Evolutionary conservation across 2,113 vertebrate genomes (phyloP).

Genomic region (Amia ocellicauda): DNA sequence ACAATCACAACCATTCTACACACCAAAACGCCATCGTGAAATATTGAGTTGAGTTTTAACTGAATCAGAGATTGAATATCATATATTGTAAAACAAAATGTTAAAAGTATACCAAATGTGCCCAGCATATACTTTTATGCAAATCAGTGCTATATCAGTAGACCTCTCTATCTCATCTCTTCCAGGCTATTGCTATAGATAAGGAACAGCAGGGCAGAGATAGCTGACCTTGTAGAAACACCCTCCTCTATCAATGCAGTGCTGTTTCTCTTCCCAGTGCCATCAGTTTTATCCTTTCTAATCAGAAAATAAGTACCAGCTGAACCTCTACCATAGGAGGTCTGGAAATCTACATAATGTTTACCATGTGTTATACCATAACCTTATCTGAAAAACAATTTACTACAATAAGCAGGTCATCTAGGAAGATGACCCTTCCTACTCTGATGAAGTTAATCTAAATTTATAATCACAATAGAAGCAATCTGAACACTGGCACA

Average conservation of each 20-base stretch:
- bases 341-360: neutral
- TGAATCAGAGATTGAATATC: no score
- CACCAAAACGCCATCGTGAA: no score
- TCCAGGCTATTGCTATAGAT: constrained; percentile 11
- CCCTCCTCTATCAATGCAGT: constrained; percentile 18
- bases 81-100: no score
- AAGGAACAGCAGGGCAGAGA: constrained; percentile 16
- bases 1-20: no score
- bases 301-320: neutral
- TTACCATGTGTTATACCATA: neutral
- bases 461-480: neutral
- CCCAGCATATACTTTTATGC: no score
- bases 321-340: neutral
- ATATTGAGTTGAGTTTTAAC: no score
- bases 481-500: no score
- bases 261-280: neutral
- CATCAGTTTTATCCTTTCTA: neutral
- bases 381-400: constrained; percentile 1
- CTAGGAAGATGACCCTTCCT: no score
- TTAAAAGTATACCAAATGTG: no score
- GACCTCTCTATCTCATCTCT: neutral
- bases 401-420: no score
- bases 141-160: no score
- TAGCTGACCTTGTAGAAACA: constrained; percentile 52
- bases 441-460: no score